These are phyloP conservation scores for Sarcophaga subvicina DNA, from an alignment of 2,888 invertebrate species.

Conservation along the genomic window DNA sequence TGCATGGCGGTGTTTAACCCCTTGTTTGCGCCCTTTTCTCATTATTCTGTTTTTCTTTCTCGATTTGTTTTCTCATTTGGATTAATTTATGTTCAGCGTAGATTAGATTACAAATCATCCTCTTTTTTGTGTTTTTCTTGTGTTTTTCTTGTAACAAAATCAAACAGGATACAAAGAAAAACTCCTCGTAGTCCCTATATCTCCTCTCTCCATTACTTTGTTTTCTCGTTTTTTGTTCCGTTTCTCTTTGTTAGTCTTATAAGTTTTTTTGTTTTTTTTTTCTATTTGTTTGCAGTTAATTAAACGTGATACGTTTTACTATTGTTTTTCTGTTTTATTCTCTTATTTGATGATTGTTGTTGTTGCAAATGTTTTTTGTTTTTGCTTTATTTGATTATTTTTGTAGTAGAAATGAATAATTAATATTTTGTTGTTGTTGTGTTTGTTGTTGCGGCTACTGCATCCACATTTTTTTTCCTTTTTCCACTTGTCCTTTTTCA, in stretches of 20 bases:
- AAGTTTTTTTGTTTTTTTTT: constrained; percentile 39
- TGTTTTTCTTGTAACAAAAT: constrained; percentile 21
- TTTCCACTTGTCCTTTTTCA: not conserved
- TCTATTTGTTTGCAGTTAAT: constrained; percentile 67
- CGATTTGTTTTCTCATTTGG: constrained; percentile 49
- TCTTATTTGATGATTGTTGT: constrained; percentile 9
- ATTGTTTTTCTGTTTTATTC: not conserved
- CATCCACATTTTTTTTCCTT: not conserved
- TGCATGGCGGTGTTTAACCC: not conserved
- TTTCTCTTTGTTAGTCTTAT: no score
- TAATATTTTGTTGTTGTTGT: constrained; percentile 55
- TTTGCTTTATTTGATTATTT: constrained; percentile 48
- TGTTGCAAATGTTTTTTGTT: not conserved
- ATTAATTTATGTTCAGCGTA: constrained; percentile 56
- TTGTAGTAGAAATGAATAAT: constrained; percentile 66
- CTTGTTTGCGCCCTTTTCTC: not conserved
- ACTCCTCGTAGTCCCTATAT: not conserved
- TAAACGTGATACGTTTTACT: constrained; percentile 58
- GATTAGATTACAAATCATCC: constrained; percentile 66
- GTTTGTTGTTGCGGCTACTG: constrained; percentile 12
- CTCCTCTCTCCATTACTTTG: not conserved
- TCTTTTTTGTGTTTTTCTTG: constrained; percentile 24
- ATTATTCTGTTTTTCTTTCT: constrained; percentile 3
- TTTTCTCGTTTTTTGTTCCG: no score
- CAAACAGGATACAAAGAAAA: not conserved